Conservation (phyloP, 2,888 invertebrate genomes). For the Caenorhabditis sinica region DNA sequence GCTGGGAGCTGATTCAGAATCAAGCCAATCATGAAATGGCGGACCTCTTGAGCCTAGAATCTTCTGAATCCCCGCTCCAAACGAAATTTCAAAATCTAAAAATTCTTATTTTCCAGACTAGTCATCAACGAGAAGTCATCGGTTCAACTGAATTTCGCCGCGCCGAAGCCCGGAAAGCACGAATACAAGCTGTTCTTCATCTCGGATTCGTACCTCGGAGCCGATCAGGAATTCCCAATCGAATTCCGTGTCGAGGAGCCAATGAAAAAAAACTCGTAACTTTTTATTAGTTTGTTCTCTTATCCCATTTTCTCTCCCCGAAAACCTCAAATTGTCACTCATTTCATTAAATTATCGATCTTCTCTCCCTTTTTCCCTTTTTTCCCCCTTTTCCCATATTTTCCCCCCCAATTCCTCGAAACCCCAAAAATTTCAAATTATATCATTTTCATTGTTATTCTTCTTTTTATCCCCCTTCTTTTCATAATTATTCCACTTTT, state of each 20-base stretch:
- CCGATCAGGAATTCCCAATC: conserved; percentile 99
- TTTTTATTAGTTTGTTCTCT: conserved; percentile 4
- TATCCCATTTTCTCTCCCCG: background rate
- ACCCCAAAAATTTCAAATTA: too few relatives aligned
- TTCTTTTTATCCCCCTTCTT: too few relatives aligned
- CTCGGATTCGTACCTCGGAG: conserved; percentile 99
- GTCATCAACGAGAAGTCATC: conserved; percentile 93
- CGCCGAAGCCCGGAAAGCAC: conserved; percentile 89
- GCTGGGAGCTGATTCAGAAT: too few relatives aligned
- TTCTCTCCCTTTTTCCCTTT: background rate
- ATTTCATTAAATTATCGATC: background rate
- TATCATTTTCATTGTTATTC: too few relatives aligned
- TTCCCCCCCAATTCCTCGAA: too few relatives aligned
- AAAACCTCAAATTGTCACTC: background rate
- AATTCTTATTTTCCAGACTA: conserved; percentile 84
- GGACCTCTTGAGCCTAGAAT: too few relatives aligned
- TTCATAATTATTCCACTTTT: too few relatives aligned
- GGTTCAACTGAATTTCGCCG: conserved; percentile 93
- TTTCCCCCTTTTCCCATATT: too few relatives aligned
- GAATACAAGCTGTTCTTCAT: conserved; percentile 97
- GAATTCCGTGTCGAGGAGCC: conserved; percentile 83
- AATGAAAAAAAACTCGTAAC: too few relatives aligned
- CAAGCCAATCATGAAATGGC: too few relatives aligned
- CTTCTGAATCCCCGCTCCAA: too few relatives aligned
- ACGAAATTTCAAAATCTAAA: too few relatives aligned